phyloP scores from a whole-genome alignment of 37 sponge, comb jelly and placozoan genomes.

The Halichondria panicea region DNA sequence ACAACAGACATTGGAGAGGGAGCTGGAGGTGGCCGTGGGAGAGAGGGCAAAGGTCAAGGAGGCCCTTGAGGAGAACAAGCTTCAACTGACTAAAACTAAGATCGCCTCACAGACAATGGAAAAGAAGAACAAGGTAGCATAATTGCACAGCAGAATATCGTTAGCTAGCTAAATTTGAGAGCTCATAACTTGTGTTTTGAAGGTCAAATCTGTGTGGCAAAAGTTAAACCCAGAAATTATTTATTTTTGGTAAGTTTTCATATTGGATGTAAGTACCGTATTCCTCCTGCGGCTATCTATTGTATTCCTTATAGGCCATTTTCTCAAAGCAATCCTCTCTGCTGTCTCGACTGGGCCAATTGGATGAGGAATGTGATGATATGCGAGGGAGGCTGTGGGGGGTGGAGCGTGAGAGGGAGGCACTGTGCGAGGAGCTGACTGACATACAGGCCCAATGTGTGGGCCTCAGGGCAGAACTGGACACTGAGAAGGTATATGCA shows the following conservation, averaged over 20 bases:
- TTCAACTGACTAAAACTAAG: constrained; percentile 22
- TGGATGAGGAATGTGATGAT: constrained; percentile 19
- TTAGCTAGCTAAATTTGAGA: too few relatives aligned
- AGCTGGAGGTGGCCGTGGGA: neutral
- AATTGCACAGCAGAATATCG: too few relatives aligned
- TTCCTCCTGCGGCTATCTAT: neutral
- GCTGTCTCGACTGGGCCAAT: constrained; percentile 35
- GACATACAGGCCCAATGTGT: constrained; percentile 22
- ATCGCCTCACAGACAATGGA: constrained; percentile 14
- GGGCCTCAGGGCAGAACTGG: constrained; percentile 2
- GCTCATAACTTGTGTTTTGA: too few relatives aligned
- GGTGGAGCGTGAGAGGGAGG: neutral
- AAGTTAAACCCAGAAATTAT: too few relatives aligned
- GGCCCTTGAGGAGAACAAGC: constrained; percentile 2
- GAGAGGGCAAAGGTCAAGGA: neutral
- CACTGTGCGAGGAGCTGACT: constrained; percentile 4
- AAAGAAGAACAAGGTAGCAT: constrained; percentile 33
- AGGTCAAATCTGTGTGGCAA: too few relatives aligned
- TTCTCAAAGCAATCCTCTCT: constrained; percentile 40
- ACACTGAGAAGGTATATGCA: constrained; percentile 21
- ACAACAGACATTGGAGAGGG: constrained; percentile 1
- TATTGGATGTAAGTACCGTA: neutral
- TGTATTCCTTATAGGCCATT: too few relatives aligned
- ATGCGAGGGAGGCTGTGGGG: constrained; percentile 17
- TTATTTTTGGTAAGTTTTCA: neutral